Evolutionary conservation across 2,888 invertebrate genomes (phyloP).

Genomic region (Cryptocephalus moraei): DNA sequence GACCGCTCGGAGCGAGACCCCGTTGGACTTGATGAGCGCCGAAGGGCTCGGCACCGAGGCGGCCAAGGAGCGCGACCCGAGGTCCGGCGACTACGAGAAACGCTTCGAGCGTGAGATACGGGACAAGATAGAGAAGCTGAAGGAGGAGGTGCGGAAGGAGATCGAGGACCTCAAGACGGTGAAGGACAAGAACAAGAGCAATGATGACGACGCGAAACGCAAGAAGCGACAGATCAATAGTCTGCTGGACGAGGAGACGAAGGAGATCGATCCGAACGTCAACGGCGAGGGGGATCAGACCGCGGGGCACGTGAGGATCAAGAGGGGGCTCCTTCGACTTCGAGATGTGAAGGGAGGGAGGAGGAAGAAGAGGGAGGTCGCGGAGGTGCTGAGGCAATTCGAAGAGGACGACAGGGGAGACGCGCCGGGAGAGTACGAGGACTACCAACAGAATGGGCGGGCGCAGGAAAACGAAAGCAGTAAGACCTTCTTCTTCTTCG

Average conservation of each 20-base stretch:
- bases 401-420: not conserved
- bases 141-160: constrained; percentile 26
- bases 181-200: not conserved
- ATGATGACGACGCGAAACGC: constrained; percentile 10
- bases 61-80: not conserved
- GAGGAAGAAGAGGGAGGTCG: not conserved
- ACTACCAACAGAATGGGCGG: too few species aligned
- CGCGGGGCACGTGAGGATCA: constrained; percentile 1
- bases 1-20: constrained; percentile 9
- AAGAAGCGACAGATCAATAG: constrained; percentile 24
- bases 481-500: too few species aligned
- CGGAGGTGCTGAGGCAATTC: not conserved
- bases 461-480: too few species aligned
- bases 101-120: constrained; percentile 23
- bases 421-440: not conserved
- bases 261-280: constrained; percentile 26
- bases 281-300: constrained; percentile 14
- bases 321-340: not conserved
- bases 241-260: constrained; percentile 28
- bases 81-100: constrained; percentile 15
- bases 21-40: constrained; percentile 10
- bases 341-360: not conserved
- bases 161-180: constrained; percentile 12
- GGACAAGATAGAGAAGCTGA: constrained; percentile 22
- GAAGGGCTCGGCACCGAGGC: not conserved